These are phyloP conservation scores for Agrochola circellaris DNA, from an alignment of 2,888 invertebrate genomes.

Conservation along the genomic window DNA sequence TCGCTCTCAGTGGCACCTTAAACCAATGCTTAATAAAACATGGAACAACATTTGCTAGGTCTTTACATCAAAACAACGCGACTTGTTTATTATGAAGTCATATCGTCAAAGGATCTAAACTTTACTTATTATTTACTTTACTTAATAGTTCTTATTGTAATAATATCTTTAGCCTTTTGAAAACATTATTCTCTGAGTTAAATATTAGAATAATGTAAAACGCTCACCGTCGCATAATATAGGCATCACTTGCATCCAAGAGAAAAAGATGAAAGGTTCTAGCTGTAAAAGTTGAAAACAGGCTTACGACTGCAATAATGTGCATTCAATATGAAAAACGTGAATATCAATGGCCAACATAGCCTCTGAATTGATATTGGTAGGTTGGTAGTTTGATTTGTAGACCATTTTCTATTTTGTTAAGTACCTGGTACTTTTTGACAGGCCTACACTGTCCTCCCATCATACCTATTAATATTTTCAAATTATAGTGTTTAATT, in stretches of 20 bases:
- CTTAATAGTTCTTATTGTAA: background rate
- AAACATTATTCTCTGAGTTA: background rate
- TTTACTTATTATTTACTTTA: slow-evolving; percentile 38
- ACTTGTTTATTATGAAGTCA: slow-evolving; percentile 51
- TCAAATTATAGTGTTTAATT: no score
- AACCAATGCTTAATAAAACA: slow-evolving; percentile 57
- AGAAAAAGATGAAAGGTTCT: background rate
- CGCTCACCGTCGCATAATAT: background rate
- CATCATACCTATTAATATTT: no score
- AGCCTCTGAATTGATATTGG: no score
- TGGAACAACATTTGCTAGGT: slow-evolving; percentile 57
- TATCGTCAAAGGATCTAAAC: slow-evolving; percentile 34
- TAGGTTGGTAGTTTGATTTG: no score
- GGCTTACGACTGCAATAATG: background rate
- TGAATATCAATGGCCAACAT: no score
- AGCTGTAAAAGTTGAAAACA: background rate
- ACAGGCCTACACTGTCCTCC: no score
- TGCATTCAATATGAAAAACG: no score
- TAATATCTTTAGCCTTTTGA: background rate
- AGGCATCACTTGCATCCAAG: background rate
- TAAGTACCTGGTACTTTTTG: no score
- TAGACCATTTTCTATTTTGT: no score
- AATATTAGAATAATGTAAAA: no score
- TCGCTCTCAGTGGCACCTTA: slow-evolving; percentile 42
- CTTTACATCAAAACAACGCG: slow-evolving; percentile 53